A percentile compares a stretch with the other conserved stretches of the same genome.
phyloP scores from a whole-genome alignment of 2,888 invertebrate genomes.

The Mythimna albipuncta region DNA sequence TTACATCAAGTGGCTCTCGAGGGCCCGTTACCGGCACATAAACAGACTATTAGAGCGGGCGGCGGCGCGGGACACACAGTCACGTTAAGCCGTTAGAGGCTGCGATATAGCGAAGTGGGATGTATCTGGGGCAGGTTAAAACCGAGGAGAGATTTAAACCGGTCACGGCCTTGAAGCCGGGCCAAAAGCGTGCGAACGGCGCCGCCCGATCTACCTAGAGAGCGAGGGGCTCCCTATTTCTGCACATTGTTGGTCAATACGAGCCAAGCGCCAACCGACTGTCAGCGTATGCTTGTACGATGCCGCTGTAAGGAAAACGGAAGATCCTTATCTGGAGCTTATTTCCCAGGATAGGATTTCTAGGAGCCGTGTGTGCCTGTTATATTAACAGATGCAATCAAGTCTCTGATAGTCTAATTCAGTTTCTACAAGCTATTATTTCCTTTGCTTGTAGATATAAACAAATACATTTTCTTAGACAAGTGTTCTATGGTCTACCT shows the following conservation, averaged over 20 bases:
- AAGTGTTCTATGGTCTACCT: neutral
- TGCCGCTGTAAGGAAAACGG: conserved; percentile 18
- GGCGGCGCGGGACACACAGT: neutral
- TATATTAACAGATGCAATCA: conserved; percentile 6
- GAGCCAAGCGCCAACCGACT: neutral
- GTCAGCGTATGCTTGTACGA: neutral
- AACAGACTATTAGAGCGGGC: conserved; percentile 22
- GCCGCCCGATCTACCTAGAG: conserved; percentile 23
- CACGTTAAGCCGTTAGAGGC: conserved; percentile 18
- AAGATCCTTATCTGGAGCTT: conserved; percentile 16
- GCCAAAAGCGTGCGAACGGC: conserved; percentile 53
- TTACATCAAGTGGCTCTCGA: conserved; percentile 19
- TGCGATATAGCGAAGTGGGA: conserved; percentile 16
- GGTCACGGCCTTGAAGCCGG: conserved; percentile 63
- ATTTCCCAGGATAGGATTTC: conserved; percentile 20
- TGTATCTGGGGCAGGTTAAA: conserved; percentile 56
- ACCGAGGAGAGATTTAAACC: conserved; percentile 51
- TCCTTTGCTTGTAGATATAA: neutral
- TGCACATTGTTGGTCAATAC: conserved; percentile 41
- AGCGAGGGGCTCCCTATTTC: conserved; percentile 22
- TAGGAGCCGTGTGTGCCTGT: neutral
- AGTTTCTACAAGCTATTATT: neutral
- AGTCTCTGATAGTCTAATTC: neutral
- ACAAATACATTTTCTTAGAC: neutral
- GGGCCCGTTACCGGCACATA: conserved; percentile 23